A percentile compares a stretch with the other conserved stretches of the same genome.
Evolutionary conservation across 2,113 vertebrate species (phyloP).

Genomic region (Pterocles gutturalis): DNA sequence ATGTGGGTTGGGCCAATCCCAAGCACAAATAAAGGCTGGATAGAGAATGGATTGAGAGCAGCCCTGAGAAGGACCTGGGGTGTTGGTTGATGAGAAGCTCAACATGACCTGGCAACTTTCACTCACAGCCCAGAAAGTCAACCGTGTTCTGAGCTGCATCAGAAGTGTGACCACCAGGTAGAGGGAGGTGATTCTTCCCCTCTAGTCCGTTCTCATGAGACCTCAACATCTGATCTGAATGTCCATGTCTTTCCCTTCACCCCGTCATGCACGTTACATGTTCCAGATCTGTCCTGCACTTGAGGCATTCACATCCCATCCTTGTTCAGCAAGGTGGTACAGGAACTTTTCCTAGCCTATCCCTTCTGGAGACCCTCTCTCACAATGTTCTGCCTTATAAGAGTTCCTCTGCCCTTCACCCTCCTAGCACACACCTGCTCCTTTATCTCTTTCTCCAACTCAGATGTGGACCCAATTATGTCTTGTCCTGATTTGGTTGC

Average conservation of each 20-base stretch:
- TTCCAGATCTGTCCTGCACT: neutral
- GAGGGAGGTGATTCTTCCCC: too few species aligned
- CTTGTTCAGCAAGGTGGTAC: neutral
- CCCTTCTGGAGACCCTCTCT: neutral
- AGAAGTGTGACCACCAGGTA: too few species aligned
- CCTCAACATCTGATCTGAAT: neutral
- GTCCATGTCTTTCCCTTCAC: neutral
- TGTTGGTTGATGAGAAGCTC: too few species aligned
- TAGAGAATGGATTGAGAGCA: too few species aligned
- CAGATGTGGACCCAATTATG: neutral
- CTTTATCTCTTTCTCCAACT: conserved; percentile 35
- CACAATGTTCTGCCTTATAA: neutral
- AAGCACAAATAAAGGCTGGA: too few species aligned
- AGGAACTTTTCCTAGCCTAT: neutral
- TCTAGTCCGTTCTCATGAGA: too few species aligned
- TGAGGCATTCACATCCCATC: neutral
- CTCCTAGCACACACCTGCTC: conserved; percentile 15
- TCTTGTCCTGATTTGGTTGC: conserved; percentile 16
- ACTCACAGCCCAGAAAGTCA: too few species aligned
- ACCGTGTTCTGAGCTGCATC: too few species aligned
- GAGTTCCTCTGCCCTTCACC: neutral
- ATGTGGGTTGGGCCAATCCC: too few species aligned
- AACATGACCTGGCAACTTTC: too few species aligned
- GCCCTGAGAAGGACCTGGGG: too few species aligned
- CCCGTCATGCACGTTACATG: rapidly evolving